These are phyloP conservation scores for Brachirus orientalis DNA, from an alignment of 2,113 vertebrate species.

Conservation along the genomic window DNA sequence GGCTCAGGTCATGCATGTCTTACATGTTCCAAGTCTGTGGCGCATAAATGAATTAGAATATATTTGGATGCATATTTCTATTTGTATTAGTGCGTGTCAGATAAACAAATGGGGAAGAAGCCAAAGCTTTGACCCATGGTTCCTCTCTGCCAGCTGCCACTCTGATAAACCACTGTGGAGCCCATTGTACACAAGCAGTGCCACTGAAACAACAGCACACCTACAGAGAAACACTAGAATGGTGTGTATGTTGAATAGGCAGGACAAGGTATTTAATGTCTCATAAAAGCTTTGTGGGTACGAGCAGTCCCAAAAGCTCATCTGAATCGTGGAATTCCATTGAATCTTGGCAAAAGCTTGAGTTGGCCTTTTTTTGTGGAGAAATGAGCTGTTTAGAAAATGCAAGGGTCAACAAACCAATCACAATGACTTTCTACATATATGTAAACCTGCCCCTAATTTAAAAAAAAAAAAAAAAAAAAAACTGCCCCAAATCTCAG, in stretches of 20 bases:
- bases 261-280: constrained; percentile 47
- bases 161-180: constrained; percentile 44
- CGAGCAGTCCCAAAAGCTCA: constrained; percentile 45
- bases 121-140: constrained; percentile 45
- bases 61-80: constrained; percentile 12
- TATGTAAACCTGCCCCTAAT: too few relatives aligned
- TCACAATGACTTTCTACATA: too few relatives aligned
- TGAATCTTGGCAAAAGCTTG: constrained; percentile 10
- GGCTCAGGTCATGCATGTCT: constrained; percentile 4
- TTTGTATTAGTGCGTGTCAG: constrained; percentile 33
- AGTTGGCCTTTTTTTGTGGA: background rate
- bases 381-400: background rate
- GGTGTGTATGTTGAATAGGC: constrained; percentile 40
- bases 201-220: constrained; percentile 68
- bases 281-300: constrained; percentile 52
- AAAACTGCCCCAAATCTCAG: too few relatives aligned
- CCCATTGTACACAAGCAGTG: constrained; percentile 61
- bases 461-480: too few relatives aligned
- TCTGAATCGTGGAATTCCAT: constrained; percentile 20
- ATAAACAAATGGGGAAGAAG: constrained; percentile 63
- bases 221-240: constrained; percentile 59
- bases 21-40: constrained; percentile 24
- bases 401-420: background rate
- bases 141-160: constrained; percentile 33
- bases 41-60: constrained; percentile 39